phyloP scores from a whole-genome alignment of 1,140 invertebrate species.

The Eciton burchellii region DNA sequence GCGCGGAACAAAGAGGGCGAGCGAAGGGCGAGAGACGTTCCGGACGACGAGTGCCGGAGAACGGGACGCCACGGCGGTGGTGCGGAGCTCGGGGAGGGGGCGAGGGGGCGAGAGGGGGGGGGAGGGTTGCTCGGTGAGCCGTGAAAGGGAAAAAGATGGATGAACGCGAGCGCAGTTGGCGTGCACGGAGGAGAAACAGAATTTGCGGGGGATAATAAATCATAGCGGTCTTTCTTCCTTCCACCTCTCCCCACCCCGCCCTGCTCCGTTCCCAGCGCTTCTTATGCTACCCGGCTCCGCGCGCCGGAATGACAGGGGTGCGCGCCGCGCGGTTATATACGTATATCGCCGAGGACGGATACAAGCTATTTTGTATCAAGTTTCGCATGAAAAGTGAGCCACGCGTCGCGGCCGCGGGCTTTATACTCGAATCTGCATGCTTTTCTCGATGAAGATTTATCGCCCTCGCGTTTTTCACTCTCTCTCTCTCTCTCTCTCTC shows the following conservation, averaged over 20 bases:
- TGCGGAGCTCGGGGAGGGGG: constrained; percentile 6
- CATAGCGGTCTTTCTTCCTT: constrained; percentile 80
- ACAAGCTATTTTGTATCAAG: constrained; percentile 60
- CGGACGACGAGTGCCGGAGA: constrained; percentile 31
- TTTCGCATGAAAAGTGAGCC: constrained; percentile 36
- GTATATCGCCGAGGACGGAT: constrained; percentile 59
- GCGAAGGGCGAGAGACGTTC: constrained; percentile 52
- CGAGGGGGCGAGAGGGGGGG: background rate
- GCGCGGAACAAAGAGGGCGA: constrained; percentile 81
- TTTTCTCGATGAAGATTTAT: constrained; percentile 59
- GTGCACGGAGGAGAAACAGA: constrained; percentile 83
- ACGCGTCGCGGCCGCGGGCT: constrained; percentile 28
- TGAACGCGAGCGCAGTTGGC: constrained; percentile 85
- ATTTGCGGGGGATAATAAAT: constrained; percentile 85
- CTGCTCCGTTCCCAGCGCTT: constrained; percentile 59
- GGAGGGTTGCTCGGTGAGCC: constrained; percentile 79
- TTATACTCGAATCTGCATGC: constrained; percentile 39
- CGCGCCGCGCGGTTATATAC: constrained; percentile 58
- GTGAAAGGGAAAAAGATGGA: constrained; percentile 86
- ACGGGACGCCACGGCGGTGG: too few relatives aligned
- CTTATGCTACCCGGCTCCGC: constrained; percentile 65
- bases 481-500: too few relatives aligned
- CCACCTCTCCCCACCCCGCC: constrained; percentile 21
- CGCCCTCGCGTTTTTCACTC: constrained; percentile 4
- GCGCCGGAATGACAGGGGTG: constrained; percentile 59